Evolutionary conservation across 2,888 invertebrate species (phyloP).

Genomic region (Mayetiola destructor): DNA sequence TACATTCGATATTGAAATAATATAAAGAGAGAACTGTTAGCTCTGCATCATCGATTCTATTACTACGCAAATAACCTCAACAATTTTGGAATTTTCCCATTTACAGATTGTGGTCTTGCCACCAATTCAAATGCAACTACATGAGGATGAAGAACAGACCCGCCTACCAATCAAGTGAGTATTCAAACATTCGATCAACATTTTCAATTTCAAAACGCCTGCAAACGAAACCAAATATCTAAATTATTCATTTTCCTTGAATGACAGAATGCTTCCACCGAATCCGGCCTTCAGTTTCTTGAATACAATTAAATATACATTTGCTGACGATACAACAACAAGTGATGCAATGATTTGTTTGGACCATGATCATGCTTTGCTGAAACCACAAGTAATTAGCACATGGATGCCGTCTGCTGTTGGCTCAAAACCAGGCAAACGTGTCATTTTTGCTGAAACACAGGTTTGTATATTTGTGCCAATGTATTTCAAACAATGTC

Average conservation of each 20-base stretch:
- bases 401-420: constrained; percentile 85
- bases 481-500: background rate
- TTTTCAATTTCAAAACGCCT: background rate
- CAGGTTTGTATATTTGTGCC: constrained; percentile 45
- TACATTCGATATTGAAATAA: background rate
- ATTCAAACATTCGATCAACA: background rate
- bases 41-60: background rate
- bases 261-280: constrained; percentile 29
- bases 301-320: constrained; percentile 34
- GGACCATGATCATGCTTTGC: constrained; percentile 72
- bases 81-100: background rate
- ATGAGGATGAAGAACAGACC: constrained; percentile 48
- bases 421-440: constrained; percentile 65
- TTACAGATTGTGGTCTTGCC: constrained; percentile 70
- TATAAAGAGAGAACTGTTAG: background rate
- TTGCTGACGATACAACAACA: constrained; percentile 36
- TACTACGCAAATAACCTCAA: too few species aligned
- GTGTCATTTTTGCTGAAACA: constrained; percentile 79
- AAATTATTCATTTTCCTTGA: background rate
- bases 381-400: constrained; percentile 73
- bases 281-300: constrained; percentile 35
- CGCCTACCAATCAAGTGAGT: constrained; percentile 33
- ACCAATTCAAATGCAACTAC: constrained; percentile 73
- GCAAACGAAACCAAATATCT: background rate
- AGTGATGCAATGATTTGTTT: constrained; percentile 49